Evolutionary conservation across 2,797 vertebrate species (phyloP).

Genomic region (Phataginus tricuspis): DNA sequence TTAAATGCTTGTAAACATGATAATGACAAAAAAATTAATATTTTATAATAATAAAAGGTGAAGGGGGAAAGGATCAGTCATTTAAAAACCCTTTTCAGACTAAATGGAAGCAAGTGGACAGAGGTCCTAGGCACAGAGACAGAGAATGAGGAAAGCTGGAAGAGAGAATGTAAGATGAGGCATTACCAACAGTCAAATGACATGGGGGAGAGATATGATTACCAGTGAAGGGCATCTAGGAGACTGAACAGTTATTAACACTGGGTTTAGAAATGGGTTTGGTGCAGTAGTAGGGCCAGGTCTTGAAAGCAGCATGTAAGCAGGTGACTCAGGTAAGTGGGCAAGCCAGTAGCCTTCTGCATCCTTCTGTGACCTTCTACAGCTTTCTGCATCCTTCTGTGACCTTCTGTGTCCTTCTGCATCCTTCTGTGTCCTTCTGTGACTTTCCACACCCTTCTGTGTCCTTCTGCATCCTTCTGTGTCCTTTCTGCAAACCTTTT

Average conservation of each 20-base stretch:
- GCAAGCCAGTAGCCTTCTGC: background rate
- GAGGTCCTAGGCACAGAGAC: background rate
- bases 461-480: too few relatives aligned
- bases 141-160: background rate
- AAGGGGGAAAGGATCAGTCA: background rate
- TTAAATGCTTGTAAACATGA: background rate
- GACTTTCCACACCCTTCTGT: too few relatives aligned
- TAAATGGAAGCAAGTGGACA: background rate
- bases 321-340: background rate
- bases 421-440: too few relatives aligned
- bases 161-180: background rate
- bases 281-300: too few relatives aligned
- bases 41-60: background rate
- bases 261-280: background rate
- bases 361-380: too few relatives aligned
- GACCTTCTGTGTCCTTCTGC: too few relatives aligned
- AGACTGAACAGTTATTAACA: background rate
- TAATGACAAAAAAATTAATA: too few relatives aligned
- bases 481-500: too few relatives aligned
- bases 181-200: fast-evolving
- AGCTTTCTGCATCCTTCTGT: too few relatives aligned
- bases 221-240: too few relatives aligned
- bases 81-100: background rate
- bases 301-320: fast-evolving
- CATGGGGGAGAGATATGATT: background rate